A percentile compares a stretch with the other conserved stretches of the same genome.
Evolutionary conservation across 1,140 invertebrate species (phyloP).

Genomic region (Drosophila punjabiensis): DNA sequence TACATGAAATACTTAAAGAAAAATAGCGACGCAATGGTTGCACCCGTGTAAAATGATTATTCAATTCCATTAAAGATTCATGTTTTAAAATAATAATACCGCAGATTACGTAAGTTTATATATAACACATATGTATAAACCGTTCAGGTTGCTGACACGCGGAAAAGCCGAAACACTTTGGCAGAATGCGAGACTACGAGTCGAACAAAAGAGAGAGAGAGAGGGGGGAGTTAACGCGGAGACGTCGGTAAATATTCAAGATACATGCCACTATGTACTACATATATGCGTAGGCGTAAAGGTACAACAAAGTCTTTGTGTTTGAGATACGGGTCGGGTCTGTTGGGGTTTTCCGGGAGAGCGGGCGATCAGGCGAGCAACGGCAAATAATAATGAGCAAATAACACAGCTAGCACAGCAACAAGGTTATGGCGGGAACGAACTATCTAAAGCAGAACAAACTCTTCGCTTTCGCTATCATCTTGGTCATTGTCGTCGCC

Average conservation of each 20-base stretch:
- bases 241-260: conserved; percentile 53
- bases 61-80: conserved; percentile 74
- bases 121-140: conserved; percentile 40
- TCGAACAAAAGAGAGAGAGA: conserved; percentile 46
- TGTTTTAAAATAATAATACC: conserved; percentile 80
- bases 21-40: conserved; percentile 39
- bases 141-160: conserved; percentile 22
- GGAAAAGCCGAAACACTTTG: conserved; percentile 26
- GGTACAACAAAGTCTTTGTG: conserved; percentile 78
- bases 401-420: conserved; percentile 71
- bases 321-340: conserved; percentile 71
- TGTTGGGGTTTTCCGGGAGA: conserved; percentile 58
- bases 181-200: conserved; percentile 63
- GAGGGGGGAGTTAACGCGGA: conserved; percentile 32
- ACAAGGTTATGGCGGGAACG: conserved; percentile 16
- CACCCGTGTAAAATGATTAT: conserved; percentile 47
- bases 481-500: conserved; percentile 87
- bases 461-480: conserved; percentile 91
- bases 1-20: conserved; percentile 67
- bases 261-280: conserved; percentile 43
- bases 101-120: conserved; percentile 60
- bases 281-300: conserved; percentile 48
- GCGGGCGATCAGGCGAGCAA: conserved; percentile 49
- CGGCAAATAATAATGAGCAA: conserved; percentile 50
- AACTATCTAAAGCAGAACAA: conserved; percentile 87